A percentile compares a stretch with the other conserved stretches of the same genome.
Evolutionary conservation across 2,113 vertebrate species (phyloP).

Genomic region (Cariama cristata): DNA sequence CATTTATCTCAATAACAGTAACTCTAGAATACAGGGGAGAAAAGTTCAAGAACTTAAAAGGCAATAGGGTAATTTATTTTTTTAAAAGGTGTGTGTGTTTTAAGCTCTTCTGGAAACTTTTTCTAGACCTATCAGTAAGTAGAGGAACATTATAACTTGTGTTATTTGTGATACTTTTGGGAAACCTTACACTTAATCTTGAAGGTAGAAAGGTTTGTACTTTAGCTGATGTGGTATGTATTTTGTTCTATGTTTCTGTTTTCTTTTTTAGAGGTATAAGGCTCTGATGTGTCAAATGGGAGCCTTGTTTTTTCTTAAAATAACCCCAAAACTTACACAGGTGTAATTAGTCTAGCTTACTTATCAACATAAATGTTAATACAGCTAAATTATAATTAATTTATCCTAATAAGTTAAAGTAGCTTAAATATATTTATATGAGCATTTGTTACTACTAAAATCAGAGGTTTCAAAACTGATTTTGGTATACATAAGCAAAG

Average conservation of each 20-base stretch:
- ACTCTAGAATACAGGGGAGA: no score
- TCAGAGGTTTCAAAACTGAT: not conserved
- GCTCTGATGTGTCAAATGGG: not conserved
- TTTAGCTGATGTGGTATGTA: fast-evolving
- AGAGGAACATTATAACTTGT: not conserved
- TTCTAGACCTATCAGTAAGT: not conserved
- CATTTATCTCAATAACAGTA: not conserved
- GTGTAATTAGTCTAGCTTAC: not conserved
- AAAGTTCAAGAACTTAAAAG: no score
- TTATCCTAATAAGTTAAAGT: not conserved
- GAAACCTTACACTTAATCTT: not conserved
- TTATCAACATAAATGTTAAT: not conserved
- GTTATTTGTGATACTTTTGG: not conserved
- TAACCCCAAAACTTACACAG: not conserved
- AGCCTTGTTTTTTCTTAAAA: not conserved
- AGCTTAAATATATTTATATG: not conserved
- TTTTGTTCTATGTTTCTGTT: not conserved
- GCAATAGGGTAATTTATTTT: not conserved
- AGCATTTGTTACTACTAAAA: not conserved
- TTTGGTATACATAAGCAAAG: not conserved
- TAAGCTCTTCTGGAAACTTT: not conserved
- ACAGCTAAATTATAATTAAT: not conserved
- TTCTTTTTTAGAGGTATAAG: not conserved
- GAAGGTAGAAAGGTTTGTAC: not conserved
- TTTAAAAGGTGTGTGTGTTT: not conserved